Evolutionary conservation across 2,888 invertebrate genomes (phyloP).

Genomic region (Drosophila mimica): DNA sequence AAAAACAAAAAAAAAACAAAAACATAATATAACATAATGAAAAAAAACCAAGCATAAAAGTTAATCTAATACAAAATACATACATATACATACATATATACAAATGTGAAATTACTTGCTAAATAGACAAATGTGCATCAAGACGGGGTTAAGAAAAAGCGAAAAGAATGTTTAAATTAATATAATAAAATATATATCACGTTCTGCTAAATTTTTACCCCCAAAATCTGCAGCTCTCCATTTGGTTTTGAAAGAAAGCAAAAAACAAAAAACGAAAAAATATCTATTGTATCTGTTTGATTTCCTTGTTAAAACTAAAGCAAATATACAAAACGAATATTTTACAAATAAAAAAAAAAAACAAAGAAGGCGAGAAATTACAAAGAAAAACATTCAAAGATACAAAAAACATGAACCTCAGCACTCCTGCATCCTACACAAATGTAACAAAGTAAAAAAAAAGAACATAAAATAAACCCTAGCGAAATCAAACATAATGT

Average conservation of each 20-base stretch:
- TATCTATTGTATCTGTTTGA: slow-evolving; percentile 74
- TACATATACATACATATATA: slow-evolving; percentile 41
- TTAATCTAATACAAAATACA: slow-evolving; percentile 47
- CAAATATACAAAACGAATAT: slow-evolving; percentile 73
- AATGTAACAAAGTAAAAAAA: slow-evolving; percentile 74
- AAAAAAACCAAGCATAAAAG: slow-evolving; percentile 49
- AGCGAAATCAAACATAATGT: slow-evolving; percentile 72
- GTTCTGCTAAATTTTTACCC: slow-evolving; percentile 21
- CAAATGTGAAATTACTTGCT: slow-evolving; percentile 41
- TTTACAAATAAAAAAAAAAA: slow-evolving; percentile 52
- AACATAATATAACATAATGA: slow-evolving; percentile 17
- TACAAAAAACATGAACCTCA: slow-evolving; percentile 83
- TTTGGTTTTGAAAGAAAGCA: slow-evolving; percentile 54
- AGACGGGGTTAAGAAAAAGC: slow-evolving; percentile 22
- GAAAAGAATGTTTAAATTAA: slow-evolving; percentile 7
- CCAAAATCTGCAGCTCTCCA: slow-evolving; percentile 45
- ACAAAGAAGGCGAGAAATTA: slow-evolving; percentile 67
- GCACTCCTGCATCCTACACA: slow-evolving; percentile 83
- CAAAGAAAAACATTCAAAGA: slow-evolving; percentile 79
- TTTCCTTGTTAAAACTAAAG: slow-evolving; percentile 78
- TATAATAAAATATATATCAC: background rate
- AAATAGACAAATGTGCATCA: slow-evolving; percentile 60
- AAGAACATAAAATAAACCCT: slow-evolving; percentile 64
- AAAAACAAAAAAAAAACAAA: slow-evolving; percentile 21
- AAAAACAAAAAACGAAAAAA: slow-evolving; percentile 29